Base-by-base conservation (phyloP, 2,113 vertebrate genomes). In the Condylura cristata region DNA sequence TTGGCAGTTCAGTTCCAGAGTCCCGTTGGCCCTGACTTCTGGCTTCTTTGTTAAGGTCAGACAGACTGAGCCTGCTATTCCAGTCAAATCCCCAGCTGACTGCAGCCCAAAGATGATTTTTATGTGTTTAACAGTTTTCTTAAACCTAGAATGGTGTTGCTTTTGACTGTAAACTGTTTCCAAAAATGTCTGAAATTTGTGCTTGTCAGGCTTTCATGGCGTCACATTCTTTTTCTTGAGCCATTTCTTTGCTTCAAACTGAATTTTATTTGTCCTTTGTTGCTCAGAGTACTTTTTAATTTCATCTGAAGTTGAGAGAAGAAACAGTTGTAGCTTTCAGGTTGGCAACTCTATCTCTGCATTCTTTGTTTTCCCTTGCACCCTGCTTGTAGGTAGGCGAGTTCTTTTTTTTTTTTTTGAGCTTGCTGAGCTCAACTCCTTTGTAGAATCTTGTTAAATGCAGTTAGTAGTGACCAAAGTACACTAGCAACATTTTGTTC, bases 241-340 rank as follows among this genome's bases (percentile, higher is more conserved):
- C 26, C 34, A 20, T 78, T 88, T 76, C 18, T 72, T 79, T 63
- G 20, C 39, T 10, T 10, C 37, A 30, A 28, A 56, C 28, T 89
- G 44, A 61, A 28, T 80, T 51, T 76, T 71, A 39, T 84, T 92
- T 95, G 58, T 6, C n/a, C 6, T 81, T 80, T 80, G 28, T 66
- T 41, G 20, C 26, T 61, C 18, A 74, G 44, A 44, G 6, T 63
- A 60, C 66, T 81, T 93, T 93, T 3, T 65, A 70, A 86, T 74
- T 86, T 93, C 6, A 60, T 61, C 70, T 61, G 41, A 61, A 83
- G 41, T 26, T 82, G 74, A 86, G n/a, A 48, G 75, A 60, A 82
- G 48, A 66, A 81, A 68, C 1, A 94, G 48, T 75, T 91, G 89
- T 58, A 94, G 28, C 17, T 91, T 65, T 58, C n/a, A 65, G 44